Evolutionary conservation across 2,797 vertebrate genomes (phyloP), one percentile per base, ranked within the genome.

Genomic region (Oryzias sinensis): DNA sequence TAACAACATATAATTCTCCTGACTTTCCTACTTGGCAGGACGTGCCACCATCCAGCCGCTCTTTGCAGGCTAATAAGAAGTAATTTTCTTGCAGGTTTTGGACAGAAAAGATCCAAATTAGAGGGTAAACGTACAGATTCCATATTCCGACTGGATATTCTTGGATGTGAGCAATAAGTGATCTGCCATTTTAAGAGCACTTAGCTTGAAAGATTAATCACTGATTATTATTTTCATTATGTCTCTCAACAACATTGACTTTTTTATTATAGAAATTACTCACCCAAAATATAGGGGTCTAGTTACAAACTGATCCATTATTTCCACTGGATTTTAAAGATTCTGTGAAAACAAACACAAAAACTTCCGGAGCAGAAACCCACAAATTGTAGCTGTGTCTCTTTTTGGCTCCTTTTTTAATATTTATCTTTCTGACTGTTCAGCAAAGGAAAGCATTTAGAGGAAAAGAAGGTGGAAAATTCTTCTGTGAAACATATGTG

Each of bases 1-100:
- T 85, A 84, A 85, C 80, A 81, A 85, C 84, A 84, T 80, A 83
- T 87, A 84, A 87, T 87, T 90, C 71, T 72, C 67, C 65, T 76
- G 81, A 70, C 75, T 83, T 82, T 60, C 72, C 52, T 53, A 65
- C 83, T 85, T 88, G 84, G 79, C 82, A 84, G 79, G 52, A 68
- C 61, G 59, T 44, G 56, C 59, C 64, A 79, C 70, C 78, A 85
- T 75, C 60, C 80, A 88, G 87, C 70, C 81, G 72, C 75, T 75
- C 56, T 85, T 82, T 65, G 46, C 62, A 64, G 68, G 59, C 79
- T 86, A 83, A 84, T 77, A 79, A 75, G 71, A 71, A 70, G 53
- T 56, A 29, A 33, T 81, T 77, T 77, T 82, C 79, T 56, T 62
- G 53, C 64, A 79, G 68, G 55, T 47, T 66, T 54, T 22, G 65